Percentiles rank a stretch among this genome's conserved stretches.
phyloP scores from a whole-genome alignment of 2,797 vertebrate species.

The Lutjanus campechanus region DNA sequence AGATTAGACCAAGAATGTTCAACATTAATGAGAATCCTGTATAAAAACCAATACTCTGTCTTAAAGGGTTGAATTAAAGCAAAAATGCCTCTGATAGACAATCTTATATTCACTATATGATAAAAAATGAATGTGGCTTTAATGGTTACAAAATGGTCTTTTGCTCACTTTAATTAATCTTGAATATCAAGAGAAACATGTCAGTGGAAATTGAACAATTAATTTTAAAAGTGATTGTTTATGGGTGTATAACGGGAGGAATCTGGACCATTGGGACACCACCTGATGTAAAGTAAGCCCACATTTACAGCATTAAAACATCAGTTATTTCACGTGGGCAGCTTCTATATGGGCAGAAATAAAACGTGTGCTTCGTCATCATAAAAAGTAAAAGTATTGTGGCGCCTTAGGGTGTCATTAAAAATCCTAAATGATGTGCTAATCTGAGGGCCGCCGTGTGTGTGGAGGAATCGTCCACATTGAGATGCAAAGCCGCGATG shows the following conservation, averaged over 20 bases:
- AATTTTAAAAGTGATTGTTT: too few relatives aligned
- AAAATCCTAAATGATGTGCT: slow-evolving; percentile 75
- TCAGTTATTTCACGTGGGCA: background rate
- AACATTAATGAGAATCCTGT: background rate
- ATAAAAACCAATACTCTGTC: too few relatives aligned
- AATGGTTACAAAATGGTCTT: too few relatives aligned
- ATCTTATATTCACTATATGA: too few relatives aligned
- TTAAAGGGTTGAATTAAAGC: background rate
- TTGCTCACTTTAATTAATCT: background rate
- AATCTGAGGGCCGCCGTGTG: slow-evolving; percentile 62
- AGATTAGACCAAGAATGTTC: background rate
- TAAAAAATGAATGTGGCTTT: background rate
- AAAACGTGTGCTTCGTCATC: slow-evolving; percentile 42
- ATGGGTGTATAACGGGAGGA: background rate
- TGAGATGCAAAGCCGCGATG: slow-evolving; percentile 79
- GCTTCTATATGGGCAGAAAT: slow-evolving; percentile 16
- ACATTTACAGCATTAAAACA: slow-evolving; percentile 10
- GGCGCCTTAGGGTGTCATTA: slow-evolving; percentile 61
- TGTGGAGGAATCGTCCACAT: slow-evolving; percentile 47
- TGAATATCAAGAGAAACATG: background rate
- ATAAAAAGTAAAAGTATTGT: slow-evolving; percentile 21
- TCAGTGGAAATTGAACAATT: too few relatives aligned
- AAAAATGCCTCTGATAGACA: background rate
- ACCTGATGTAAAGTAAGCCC: slow-evolving; percentile 3
- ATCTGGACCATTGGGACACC: background rate